Conservation (phyloP, 2,888 invertebrate species). For the Cistogaster globosa region DNA sequence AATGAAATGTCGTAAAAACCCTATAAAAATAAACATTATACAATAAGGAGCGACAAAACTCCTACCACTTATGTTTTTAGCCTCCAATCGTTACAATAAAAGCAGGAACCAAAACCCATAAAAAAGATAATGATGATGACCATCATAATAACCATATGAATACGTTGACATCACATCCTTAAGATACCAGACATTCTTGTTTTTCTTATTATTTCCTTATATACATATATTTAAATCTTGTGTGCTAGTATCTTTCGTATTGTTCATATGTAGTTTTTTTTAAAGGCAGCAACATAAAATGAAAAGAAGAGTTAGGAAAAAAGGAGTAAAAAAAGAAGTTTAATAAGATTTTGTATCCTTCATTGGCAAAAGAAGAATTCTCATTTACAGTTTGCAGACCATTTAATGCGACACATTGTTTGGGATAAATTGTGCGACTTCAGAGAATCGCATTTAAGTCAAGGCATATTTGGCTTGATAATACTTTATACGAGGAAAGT, state of each 20-base stretch:
- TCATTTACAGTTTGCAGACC: slow-evolving; percentile 57
- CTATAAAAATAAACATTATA: too few relatives aligned
- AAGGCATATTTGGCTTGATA: background rate
- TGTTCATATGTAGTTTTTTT: too few relatives aligned
- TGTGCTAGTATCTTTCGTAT: background rate
- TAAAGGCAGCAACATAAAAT: background rate
- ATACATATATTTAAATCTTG: slow-evolving; percentile 22
- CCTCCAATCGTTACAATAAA: background rate
- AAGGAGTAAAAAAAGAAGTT: slow-evolving; percentile 20
- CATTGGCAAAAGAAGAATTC: slow-evolving; percentile 44
- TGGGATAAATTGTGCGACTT: slow-evolving; percentile 27
- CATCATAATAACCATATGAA: slow-evolving; percentile 61
- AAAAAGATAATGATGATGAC: background rate
- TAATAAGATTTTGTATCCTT: slow-evolving; percentile 65
- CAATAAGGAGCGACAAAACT: too few relatives aligned
- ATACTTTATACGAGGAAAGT: background rate
- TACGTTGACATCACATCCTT: slow-evolving; percentile 56
- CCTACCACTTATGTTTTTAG: background rate
- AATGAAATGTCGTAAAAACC: too few relatives aligned
- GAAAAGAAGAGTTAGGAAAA: slow-evolving; percentile 6
- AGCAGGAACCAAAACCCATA: background rate
- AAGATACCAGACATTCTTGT: slow-evolving; percentile 41
- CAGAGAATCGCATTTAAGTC: slow-evolving; percentile 9
- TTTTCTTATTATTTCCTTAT: slow-evolving; percentile 11
- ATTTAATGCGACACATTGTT: slow-evolving; percentile 63